These are phyloP conservation scores for Diadromus collaris DNA, from an alignment of 2,888 invertebrate species.

Conservation along the genomic window DNA sequence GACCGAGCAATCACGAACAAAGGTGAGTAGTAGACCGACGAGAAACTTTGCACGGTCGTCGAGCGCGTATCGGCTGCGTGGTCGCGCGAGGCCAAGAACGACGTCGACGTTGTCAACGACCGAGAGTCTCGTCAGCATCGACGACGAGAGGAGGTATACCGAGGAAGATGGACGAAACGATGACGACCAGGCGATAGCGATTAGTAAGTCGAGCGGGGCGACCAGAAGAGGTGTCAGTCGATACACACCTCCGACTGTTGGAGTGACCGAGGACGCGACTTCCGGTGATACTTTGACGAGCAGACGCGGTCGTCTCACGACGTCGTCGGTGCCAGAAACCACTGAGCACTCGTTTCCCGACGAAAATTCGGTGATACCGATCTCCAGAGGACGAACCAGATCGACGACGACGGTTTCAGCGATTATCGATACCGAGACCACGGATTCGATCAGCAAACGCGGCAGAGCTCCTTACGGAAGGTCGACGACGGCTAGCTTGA, in stretches of 20 bases:
- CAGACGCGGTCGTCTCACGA: constrained; percentile 30
- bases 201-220: constrained; percentile 52
- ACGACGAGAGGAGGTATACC: constrained; percentile 18
- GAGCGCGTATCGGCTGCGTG: constrained; percentile 69
- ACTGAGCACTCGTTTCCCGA: constrained; percentile 36
- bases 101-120: constrained; percentile 40
- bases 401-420: constrained; percentile 39
- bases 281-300: constrained; percentile 11
- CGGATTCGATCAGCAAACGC: constrained; percentile 51
- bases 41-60: constrained; percentile 77
- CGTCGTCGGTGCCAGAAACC: background rate
- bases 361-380: constrained; percentile 30
- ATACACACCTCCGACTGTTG: constrained; percentile 63
- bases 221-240: constrained; percentile 64
- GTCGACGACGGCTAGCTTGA: constrained; percentile 19
- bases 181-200: constrained; percentile 11
- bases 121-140: constrained; percentile 34
- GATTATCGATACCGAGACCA: constrained; percentile 6
- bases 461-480: constrained; percentile 31
- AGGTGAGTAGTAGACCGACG: constrained; percentile 78
- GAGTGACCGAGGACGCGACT: constrained; percentile 33
- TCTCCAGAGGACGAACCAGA: constrained; percentile 37
- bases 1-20: constrained; percentile 72
- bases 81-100: constrained; percentile 67
- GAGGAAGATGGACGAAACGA: constrained; percentile 36